These are phyloP conservation scores for Epinotia ramella DNA, from an alignment of 2,888 invertebrate genomes.

Conservation along the genomic window DNA sequence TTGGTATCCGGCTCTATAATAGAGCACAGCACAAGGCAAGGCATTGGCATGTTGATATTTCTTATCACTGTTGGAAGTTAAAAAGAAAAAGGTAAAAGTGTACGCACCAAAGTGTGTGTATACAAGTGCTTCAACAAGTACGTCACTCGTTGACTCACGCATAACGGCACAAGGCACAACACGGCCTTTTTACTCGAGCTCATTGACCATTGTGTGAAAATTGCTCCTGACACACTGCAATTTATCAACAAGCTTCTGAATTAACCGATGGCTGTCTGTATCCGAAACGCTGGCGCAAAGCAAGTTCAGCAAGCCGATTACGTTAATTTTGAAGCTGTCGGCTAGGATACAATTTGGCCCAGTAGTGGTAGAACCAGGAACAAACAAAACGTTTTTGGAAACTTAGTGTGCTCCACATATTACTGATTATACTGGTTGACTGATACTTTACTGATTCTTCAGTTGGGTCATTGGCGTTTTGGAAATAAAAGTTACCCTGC, in stretches of 20 bases:
- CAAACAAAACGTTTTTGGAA: no score
- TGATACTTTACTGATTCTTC: no score
- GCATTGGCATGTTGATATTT: no score
- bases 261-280: neutral
- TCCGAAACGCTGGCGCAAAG: slow-evolving; percentile 5
- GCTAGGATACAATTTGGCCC: neutral
- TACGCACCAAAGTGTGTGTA: slow-evolving; percentile 52
- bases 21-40: neutral
- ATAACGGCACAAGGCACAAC: slow-evolving; percentile 59
- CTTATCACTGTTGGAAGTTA: neutral
- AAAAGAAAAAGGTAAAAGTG: slow-evolving; percentile 5
- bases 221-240: slow-evolving; percentile 12
- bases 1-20: neutral
- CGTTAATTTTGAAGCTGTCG: neutral
- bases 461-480: no score
- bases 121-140: slow-evolving; percentile 62
- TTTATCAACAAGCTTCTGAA: slow-evolving; percentile 16
- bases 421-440: no score
- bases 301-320: neutral
- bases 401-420: no score
- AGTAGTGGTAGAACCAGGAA: no score
- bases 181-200: slow-evolving; percentile 45
- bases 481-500: no score
- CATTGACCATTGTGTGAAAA: slow-evolving; percentile 39
- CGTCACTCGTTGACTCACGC: slow-evolving; percentile 59